Evolutionary conservation across 2,113 vertebrate species (phyloP).

Genomic region (Hemiprocne comata): DNA sequence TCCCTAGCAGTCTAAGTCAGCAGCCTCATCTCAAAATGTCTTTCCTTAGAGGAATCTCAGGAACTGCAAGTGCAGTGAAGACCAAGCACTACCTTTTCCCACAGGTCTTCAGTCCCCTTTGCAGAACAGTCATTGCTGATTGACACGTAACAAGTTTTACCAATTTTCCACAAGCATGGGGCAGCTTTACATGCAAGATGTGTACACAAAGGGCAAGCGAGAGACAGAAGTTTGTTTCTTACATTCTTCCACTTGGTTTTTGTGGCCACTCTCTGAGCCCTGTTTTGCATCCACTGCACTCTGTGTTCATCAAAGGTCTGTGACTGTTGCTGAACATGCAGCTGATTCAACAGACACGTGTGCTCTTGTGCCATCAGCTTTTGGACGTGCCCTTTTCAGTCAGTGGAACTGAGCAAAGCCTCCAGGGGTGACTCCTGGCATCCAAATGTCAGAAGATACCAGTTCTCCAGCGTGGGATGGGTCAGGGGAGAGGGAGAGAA

Average conservation of each 20-base stretch:
- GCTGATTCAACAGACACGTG: neutral
- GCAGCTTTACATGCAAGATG: neutral
- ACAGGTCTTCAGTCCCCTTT: neutral
- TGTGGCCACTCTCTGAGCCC: neutral
- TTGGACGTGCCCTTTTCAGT: neutral
- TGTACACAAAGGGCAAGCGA: neutral
- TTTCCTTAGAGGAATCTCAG: neutral
- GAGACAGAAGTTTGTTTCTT: neutral
- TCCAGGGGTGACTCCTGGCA: neutral
- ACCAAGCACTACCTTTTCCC: neutral
- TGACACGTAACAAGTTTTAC: neutral
- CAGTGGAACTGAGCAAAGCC: neutral
- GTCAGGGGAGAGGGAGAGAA: neutral
- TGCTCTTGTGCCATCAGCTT: neutral
- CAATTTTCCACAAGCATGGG: neutral
- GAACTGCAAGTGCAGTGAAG: neutral
- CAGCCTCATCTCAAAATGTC: neutral
- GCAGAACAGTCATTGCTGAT: neutral
- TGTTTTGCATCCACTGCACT: neutral
- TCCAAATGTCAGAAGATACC: neutral
- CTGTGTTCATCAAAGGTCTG: neutral
- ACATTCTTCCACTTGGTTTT: accelerated
- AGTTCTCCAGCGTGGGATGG: neutral
- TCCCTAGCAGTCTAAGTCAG: neutral
- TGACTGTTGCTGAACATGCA: neutral